Evolutionary conservation across 2,113 vertebrate genomes (phyloP).

Genomic region (Larimichthys crocea): DNA sequence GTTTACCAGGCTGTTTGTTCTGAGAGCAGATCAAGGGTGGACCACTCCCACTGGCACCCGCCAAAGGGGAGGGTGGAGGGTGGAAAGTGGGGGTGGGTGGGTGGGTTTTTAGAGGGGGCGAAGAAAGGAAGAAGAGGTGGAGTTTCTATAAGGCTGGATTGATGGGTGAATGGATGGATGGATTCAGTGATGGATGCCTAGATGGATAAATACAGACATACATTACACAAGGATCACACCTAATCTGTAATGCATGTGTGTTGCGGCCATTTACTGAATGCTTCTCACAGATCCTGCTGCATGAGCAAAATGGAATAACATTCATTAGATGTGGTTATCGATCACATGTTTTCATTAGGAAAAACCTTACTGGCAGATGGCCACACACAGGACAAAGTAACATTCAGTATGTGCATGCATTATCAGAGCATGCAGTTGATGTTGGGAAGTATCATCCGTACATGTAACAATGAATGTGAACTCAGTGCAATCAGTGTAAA

Average conservation of each 20-base stretch:
- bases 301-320: conserved; percentile 10
- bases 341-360: conserved; percentile 49
- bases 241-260: conserved; percentile 29
- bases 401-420: not conserved
- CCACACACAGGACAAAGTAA: not conserved
- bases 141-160: conserved; percentile 28
- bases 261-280: not conserved
- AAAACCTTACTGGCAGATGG: conserved; percentile 19
- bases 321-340: conserved; percentile 20
- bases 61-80: conserved; percentile 15
- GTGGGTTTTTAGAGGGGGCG: not conserved
- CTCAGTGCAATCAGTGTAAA: not conserved
- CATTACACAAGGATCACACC: conserved; percentile 16
- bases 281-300: not conserved
- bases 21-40: conserved; percentile 83
- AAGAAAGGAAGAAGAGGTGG: conserved; percentile 36
- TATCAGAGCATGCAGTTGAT: conserved; percentile 6
- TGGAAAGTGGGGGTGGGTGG: not conserved
- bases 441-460: conserved; percentile 12
- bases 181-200: conserved; percentile 35
- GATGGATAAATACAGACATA: conserved; percentile 30
- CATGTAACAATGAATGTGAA: not conserved
- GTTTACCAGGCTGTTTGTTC: conserved; percentile 86
- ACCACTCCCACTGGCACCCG: conserved; percentile 72
- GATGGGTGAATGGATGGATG: conserved; percentile 44